Evolutionary conservation across 2,888 invertebrate species (phyloP).

Genomic region (Melanchra persicariae): DNA sequence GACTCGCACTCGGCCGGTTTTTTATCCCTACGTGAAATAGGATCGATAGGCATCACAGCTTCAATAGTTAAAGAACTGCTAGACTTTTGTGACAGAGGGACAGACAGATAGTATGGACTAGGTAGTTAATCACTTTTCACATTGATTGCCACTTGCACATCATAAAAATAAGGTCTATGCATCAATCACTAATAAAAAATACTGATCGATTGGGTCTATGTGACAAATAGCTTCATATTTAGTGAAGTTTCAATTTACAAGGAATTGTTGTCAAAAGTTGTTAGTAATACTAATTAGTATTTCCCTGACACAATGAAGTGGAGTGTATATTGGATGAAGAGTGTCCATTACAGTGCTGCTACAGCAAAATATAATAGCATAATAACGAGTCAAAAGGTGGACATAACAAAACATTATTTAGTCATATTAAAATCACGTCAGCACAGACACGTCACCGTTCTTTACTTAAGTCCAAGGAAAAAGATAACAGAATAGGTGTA

Average conservation of each 20-base stretch:
- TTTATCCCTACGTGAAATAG: too few species aligned
- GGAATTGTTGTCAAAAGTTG: neutral
- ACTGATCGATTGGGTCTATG: too few species aligned
- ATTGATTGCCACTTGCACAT: too few species aligned
- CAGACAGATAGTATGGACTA: too few species aligned
- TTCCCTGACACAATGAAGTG: neutral
- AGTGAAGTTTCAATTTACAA: neutral
- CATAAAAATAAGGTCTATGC: too few species aligned
- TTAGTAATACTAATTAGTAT: neutral
- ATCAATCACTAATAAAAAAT: too few species aligned
- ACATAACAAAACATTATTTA: neutral
- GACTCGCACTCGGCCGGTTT: too few species aligned
- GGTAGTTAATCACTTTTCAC: too few species aligned
- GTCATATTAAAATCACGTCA: neutral
- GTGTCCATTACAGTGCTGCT: neutral
- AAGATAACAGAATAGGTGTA: neutral
- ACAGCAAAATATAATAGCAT: neutral
- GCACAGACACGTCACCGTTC: neutral
- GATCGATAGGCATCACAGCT: too few species aligned
- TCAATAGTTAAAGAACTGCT: too few species aligned
- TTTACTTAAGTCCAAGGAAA: conserved; percentile 1
- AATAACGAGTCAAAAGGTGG: conserved; percentile 4
- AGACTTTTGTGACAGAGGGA: too few species aligned
- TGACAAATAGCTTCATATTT: neutral
- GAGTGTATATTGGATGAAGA: neutral